These are phyloP conservation scores for Archips xylosteana DNA, from an alignment of 2,888 invertebrate genomes.

Conservation along the genomic window DNA sequence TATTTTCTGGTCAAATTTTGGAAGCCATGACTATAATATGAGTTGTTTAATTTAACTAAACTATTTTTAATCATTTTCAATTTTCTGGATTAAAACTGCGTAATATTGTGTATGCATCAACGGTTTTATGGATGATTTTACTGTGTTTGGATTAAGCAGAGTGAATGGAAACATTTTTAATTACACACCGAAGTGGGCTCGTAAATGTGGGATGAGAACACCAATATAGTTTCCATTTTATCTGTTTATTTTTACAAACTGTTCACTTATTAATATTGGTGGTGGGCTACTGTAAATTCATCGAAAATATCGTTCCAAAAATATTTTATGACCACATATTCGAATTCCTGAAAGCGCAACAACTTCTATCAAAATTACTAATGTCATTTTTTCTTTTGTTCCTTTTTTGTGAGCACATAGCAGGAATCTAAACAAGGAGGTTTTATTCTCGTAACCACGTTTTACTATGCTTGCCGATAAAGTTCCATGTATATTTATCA, in stretches of 20 bases:
- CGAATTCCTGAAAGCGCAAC: conserved; percentile 57
- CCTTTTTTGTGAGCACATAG: conserved; percentile 83
- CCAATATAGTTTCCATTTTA: conserved; percentile 48
- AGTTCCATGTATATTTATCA: conserved; percentile 72
- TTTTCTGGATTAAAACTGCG: conserved; percentile 1
- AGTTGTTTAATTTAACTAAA: conserved; percentile 6
- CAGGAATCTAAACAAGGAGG: conserved; percentile 84
- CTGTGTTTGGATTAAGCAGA: conserved; percentile 40
- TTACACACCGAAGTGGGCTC: conserved; percentile 13
- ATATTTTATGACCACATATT: conserved; percentile 31
- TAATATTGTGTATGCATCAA: background rate
- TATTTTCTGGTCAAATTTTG: conserved; percentile 30
- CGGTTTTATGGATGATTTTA: conserved; percentile 47
- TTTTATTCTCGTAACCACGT: conserved; percentile 80
- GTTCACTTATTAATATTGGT: conserved; percentile 48
- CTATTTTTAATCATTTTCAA: conserved; percentile 15
- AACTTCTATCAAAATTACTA: conserved; percentile 74
- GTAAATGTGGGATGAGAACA: background rate
- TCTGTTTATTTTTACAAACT: conserved; percentile 51
- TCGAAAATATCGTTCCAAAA: conserved; percentile 29
- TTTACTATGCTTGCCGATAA: conserved; percentile 82
- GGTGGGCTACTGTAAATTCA: conserved; percentile 41
- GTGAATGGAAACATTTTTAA: conserved; percentile 44
- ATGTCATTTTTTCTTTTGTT: conserved; percentile 81
- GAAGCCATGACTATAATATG: conserved; percentile 28